phyloP scores from a whole-genome alignment of 2,888 invertebrate genomes.

The Epinotia brunnichana region DNA sequence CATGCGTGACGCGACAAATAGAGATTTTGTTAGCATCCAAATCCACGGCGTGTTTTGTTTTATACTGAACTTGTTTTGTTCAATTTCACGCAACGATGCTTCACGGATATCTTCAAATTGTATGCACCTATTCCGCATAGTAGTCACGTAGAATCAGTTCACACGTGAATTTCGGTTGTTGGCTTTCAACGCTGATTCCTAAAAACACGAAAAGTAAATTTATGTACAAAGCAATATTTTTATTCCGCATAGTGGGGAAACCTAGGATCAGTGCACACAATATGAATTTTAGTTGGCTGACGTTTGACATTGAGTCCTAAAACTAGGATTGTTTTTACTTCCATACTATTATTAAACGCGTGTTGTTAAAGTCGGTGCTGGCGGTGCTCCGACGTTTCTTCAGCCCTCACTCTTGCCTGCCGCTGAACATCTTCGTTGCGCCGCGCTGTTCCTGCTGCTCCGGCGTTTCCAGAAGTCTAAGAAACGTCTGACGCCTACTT shows the following conservation, averaged over 20 bases:
- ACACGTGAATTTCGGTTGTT: neutral
- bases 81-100: conserved; percentile 26
- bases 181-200: neutral
- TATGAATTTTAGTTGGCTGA: neutral
- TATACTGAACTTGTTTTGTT: neutral
- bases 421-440: too few relatives aligned
- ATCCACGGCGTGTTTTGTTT: neutral
- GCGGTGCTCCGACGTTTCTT: too few relatives aligned
- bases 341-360: too few relatives aligned
- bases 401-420: too few relatives aligned
- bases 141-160: neutral
- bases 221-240: too few relatives aligned
- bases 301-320: neutral
- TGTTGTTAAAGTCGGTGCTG: too few relatives aligned
- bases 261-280: neutral
- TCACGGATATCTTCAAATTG: conserved; percentile 5
- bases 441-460: too few relatives aligned
- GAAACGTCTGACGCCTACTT: too few relatives aligned
- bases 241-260: neutral
- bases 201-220: too few relatives aligned
- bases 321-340: too few relatives aligned
- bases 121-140: neutral
- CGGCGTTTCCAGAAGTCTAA: too few relatives aligned
- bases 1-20: neutral
- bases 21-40: neutral